Percentiles rank a stretch among this genome's conserved stretches.
Conservation (phyloP, 2,888 invertebrate species). For the Gonocerus acuteangulatus region DNA sequence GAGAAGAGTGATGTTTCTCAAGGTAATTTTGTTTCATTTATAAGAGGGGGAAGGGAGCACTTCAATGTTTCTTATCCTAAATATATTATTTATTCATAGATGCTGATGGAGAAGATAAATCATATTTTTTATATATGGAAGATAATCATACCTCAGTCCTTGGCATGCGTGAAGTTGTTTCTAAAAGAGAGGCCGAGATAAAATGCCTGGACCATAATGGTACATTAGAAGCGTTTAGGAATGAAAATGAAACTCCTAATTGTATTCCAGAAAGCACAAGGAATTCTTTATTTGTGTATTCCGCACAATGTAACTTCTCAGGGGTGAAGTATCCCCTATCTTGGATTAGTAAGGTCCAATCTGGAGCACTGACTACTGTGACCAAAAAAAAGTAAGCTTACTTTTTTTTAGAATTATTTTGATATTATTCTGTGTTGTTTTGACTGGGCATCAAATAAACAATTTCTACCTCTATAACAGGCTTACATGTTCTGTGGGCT, state of each 20-base stretch:
- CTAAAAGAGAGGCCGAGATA: slow-evolving; percentile 49
- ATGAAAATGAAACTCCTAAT: neutral
- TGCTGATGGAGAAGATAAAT: neutral
- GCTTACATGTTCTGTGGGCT: too few species aligned
- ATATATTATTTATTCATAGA: neutral
- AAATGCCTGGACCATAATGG: slow-evolving; percentile 54
- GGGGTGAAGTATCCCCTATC: slow-evolving; percentile 79
- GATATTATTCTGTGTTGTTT: too few species aligned
- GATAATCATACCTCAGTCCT: slow-evolving; percentile 95
- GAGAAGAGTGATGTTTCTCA: neutral
- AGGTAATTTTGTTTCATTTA: neutral
- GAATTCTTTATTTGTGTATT: slow-evolving; percentile 69
- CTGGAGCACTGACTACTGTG: slow-evolving; percentile 49
- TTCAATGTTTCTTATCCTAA: neutral
- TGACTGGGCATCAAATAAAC: too few species aligned
- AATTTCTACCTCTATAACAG: too few species aligned
- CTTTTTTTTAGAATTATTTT: too few species aligned
- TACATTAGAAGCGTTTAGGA: slow-evolving; percentile 43
- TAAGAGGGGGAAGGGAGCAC: too few species aligned
- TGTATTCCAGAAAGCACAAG: neutral
- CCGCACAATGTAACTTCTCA: slow-evolving; percentile 92
- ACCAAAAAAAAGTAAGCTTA: slow-evolving; percentile 7
- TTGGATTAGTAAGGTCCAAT: slow-evolving; percentile 57
- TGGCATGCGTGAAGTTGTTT: slow-evolving; percentile 75
- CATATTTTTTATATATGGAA: slow-evolving; percentile 63